A percentile compares a stretch with the other conserved stretches of the same genome.
Conservation (phyloP, 2,888 invertebrate genomes). For the Drosophila prostipennis region DNA sequence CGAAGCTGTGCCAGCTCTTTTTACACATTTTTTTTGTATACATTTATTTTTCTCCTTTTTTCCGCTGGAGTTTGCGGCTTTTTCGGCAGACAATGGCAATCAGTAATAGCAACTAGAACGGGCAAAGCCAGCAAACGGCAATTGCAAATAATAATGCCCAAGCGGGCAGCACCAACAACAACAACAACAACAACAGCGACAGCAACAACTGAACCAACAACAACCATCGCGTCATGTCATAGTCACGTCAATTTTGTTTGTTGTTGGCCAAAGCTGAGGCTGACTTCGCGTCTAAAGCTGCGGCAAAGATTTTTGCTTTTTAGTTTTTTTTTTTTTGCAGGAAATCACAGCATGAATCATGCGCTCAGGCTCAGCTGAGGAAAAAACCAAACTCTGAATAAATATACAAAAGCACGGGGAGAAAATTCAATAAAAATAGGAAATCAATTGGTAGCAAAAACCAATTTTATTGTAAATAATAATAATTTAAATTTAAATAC, state of each 20-base stretch:
- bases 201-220: constrained; percentile 26
- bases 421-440: not conserved
- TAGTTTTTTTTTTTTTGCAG: constrained; percentile 49
- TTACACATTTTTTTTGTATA: constrained; percentile 26
- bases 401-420: constrained; percentile 18
- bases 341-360: constrained; percentile 82
- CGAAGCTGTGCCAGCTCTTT: constrained; percentile 43
- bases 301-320: constrained; percentile 39
- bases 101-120: constrained; percentile 77
- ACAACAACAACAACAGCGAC: constrained; percentile 13
- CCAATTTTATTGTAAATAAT: not conserved
- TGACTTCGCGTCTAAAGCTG: constrained; percentile 64
- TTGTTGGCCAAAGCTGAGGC: constrained; percentile 61
- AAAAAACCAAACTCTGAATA: constrained; percentile 36
- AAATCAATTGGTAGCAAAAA: not conserved
- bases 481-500: not conserved
- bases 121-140: constrained; percentile 65
- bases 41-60: constrained; percentile 42
- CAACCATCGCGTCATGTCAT: constrained; percentile 77
- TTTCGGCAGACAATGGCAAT: constrained; percentile 75
- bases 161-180: constrained; percentile 50
- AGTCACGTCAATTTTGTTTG: constrained; percentile 80
- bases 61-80: constrained; percentile 58
- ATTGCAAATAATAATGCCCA: constrained; percentile 77
- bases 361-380: constrained; percentile 57